These are phyloP conservation scores for Menura novaehollandiae DNA, from an alignment of 2,113 vertebrate genomes.

Conservation along the genomic window DNA sequence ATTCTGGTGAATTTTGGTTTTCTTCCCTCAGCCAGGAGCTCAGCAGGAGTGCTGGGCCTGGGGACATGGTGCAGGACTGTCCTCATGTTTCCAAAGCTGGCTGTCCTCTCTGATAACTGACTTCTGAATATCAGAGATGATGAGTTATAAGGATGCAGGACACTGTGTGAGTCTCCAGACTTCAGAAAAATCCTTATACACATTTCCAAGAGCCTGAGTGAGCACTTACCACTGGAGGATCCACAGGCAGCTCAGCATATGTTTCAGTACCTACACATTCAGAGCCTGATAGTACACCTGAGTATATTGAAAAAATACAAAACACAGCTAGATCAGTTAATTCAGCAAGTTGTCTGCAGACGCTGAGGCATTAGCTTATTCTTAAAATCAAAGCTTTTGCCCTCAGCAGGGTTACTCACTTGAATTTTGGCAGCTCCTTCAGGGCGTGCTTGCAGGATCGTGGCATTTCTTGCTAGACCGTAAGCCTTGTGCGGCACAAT, in stretches of 20 bases:
- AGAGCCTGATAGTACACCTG: background rate
- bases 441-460: background rate
- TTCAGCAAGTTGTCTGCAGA: background rate
- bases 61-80: background rate
- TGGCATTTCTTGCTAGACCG: background rate
- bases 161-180: background rate
- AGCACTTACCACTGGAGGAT: background rate
- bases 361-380: background rate
- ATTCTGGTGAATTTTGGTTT: background rate
- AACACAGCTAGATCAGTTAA: background rate
- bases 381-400: background rate
- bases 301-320: background rate
- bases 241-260: background rate
- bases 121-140: background rate
- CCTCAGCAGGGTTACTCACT: background rate
- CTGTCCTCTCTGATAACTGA: background rate
- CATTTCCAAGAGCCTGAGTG: background rate
- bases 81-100: background rate
- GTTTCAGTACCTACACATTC: background rate
- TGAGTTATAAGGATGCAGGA: background rate
- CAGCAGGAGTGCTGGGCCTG: background rate
- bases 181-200: background rate
- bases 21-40: background rate
- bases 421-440: conserved; percentile 36
- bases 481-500: background rate